phyloP scores from a whole-genome alignment of 2,888 invertebrate genomes.

The Caenorhabditis angaria region DNA sequence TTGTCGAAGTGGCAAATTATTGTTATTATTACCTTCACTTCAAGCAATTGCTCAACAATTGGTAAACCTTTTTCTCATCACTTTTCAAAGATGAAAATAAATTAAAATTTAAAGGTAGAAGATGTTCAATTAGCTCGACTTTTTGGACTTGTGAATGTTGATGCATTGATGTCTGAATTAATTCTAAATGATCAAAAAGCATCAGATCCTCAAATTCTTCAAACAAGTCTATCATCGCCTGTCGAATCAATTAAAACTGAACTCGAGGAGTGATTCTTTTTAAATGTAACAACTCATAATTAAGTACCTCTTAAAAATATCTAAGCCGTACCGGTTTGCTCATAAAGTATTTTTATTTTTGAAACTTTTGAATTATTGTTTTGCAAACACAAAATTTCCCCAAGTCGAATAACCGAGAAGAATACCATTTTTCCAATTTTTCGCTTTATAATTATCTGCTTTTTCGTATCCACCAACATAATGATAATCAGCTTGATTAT shows the following conservation, averaged over 20 bases:
- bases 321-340: neutral
- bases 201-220: constrained; percentile 36
- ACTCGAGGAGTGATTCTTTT: constrained; percentile 11
- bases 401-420: constrained; percentile 31
- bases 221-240: constrained; percentile 35
- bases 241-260: constrained; percentile 34
- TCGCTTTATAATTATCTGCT: constrained; percentile 15
- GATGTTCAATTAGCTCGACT: constrained; percentile 67
- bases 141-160: constrained; percentile 66
- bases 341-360: neutral
- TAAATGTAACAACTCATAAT: neutral
- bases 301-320: neutral
- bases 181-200: constrained; percentile 57
- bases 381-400: constrained; percentile 42
- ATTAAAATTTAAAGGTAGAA: constrained; percentile 48
- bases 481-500: constrained; percentile 17
- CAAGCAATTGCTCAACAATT: constrained; percentile 59
- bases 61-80: constrained; percentile 24
- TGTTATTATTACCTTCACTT: constrained; percentile 60
- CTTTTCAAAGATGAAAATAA: constrained; percentile 5
- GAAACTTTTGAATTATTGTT: constrained; percentile 9
- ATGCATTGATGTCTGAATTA: constrained; percentile 63
- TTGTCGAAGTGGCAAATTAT: constrained; percentile 58
- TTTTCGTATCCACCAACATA: constrained; percentile 22
- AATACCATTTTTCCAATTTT: constrained; percentile 28